Percentiles rank a stretch among this genome's conserved stretches.
These are phyloP conservation scores for Echiichthys vipera DNA, from an alignment of 2,797 vertebrate species.

Conservation along the genomic window DNA sequence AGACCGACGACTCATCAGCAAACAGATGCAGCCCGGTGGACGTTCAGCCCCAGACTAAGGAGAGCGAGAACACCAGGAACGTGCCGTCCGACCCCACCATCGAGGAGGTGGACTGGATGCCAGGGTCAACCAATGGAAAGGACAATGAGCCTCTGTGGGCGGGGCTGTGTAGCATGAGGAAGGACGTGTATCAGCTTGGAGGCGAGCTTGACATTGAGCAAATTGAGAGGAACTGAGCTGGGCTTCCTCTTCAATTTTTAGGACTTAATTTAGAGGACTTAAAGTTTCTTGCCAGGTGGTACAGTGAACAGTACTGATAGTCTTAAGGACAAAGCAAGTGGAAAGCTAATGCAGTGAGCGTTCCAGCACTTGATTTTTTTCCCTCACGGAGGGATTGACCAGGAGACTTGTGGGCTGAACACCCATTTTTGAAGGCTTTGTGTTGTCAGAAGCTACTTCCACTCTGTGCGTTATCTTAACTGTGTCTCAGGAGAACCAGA, in stretches of 20 bases:
- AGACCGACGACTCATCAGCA: conserved; percentile 39
- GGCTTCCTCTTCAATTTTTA: conserved; percentile 37
- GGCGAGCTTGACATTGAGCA: conserved; percentile 96
- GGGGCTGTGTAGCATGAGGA: conserved; percentile 74
- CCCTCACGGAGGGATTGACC: conserved; percentile 48
- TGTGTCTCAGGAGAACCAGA: conserved; percentile 71
- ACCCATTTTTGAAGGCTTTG: conserved; percentile 45
- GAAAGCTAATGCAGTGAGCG: conserved; percentile 43
- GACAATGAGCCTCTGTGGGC: conserved; percentile 78
- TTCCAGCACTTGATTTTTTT: conserved; percentile 56
- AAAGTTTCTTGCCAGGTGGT: conserved; percentile 63
- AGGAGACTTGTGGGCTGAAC: conserved; percentile 42
- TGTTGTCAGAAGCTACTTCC: conserved; percentile 44
- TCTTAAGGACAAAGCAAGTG: conserved; percentile 75
- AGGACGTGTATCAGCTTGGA: conserved; percentile 87
- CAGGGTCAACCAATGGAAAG: conserved; percentile 65
- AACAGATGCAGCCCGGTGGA: conserved; percentile 39
- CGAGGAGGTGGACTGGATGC: conserved; percentile 80
- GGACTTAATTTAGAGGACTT: conserved; percentile 47
- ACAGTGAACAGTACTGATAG: conserved; percentile 64
- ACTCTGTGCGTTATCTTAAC: conserved; percentile 49
- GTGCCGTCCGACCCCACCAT: conserved; percentile 76
- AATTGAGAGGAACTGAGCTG: conserved; percentile 93
- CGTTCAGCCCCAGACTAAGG: conserved; percentile 57
- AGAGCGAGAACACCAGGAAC: conserved; percentile 38